Evolutionary conservation across 2,113 vertebrate species (phyloP).

Genomic region (Petromus typicus): DNA sequence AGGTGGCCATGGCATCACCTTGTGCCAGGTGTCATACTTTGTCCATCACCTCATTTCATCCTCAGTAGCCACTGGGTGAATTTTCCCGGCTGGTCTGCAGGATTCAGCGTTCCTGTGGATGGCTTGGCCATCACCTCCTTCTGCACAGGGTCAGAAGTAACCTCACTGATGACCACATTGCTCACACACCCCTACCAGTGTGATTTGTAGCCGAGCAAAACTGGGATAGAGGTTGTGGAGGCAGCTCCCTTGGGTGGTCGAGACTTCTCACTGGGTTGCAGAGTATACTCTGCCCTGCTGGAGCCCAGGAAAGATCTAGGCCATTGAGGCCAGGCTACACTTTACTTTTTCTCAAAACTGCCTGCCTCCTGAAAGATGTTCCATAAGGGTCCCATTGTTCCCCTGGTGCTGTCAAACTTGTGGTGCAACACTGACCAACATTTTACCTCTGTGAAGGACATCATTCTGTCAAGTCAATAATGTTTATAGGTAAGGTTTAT

Average conservation of each 20-base stretch:
- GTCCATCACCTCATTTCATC: not conserved
- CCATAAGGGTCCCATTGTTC: fast-evolving
- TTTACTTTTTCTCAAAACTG: not conserved
- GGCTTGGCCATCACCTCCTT: not conserved
- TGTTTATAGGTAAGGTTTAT: not conserved
- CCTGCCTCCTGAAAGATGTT: not conserved
- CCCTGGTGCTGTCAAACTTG: not conserved
- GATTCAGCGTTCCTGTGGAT: not conserved
- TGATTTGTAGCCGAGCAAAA: not conserved
- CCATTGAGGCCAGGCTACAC: not conserved
- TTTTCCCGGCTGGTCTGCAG: not conserved
- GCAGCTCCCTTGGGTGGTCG: not conserved
- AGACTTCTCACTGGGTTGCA: not conserved
- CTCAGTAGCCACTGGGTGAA: not conserved
- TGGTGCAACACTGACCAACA: not conserved
- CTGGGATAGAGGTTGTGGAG: not conserved
- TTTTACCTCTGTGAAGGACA: not conserved
- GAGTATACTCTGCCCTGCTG: not conserved
- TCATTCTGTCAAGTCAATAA: not conserved
- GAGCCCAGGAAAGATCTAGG: not conserved
- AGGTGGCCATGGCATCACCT: not conserved
- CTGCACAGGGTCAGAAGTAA: not conserved
- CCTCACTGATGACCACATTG: not conserved
- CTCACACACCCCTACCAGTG: not conserved
- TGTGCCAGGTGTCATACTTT: not conserved